Percentiles rank a stretch among this genome's conserved stretches.
Evolutionary conservation across 2,888 invertebrate species (phyloP).

Genomic region (Pseudoips prasinana): DNA sequence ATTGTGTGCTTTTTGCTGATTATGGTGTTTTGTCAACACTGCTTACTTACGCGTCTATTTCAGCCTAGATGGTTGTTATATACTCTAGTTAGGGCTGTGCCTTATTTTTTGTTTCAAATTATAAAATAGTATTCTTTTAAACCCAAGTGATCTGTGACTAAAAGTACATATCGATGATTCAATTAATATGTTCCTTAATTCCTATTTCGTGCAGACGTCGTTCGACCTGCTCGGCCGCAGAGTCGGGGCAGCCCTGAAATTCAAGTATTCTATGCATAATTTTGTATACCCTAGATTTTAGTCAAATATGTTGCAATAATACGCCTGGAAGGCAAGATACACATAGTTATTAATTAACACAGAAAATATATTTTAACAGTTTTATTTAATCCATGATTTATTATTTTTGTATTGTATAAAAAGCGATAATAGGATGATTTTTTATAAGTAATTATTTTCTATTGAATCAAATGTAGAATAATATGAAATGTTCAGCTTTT

Average conservation of each 20-base stretch:
- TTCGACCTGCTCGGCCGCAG: constrained; percentile 5
- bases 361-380: constrained; percentile 50
- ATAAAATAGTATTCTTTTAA: too few relatives aligned
- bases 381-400: constrained; percentile 62
- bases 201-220: constrained; percentile 26
- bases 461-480: constrained; percentile 53
- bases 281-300: constrained; percentile 54
- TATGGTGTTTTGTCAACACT: constrained; percentile 16
- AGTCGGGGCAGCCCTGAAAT: constrained; percentile 24
- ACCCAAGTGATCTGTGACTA: constrained; percentile 14
- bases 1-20: constrained; percentile 42
- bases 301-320: constrained; percentile 72
- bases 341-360: constrained; percentile 35
- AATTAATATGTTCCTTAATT: constrained; percentile 16
- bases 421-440: constrained; percentile 42
- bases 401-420: constrained; percentile 62
- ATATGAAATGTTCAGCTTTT: constrained; percentile 34
- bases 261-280: constrained; percentile 57
- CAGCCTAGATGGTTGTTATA: constrained; percentile 8
- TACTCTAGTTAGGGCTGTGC: not conserved
- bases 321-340: constrained; percentile 61
- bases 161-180: constrained; percentile 32
- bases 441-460: constrained; percentile 50
- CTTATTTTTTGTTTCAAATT: too few relatives aligned
- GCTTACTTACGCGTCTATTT: constrained; percentile 27